Evolutionary conservation across 1,140 invertebrate genomes (phyloP), one percentile per base, ranked within the genome.

Genomic region (Marisa cornuarietis): DNA sequence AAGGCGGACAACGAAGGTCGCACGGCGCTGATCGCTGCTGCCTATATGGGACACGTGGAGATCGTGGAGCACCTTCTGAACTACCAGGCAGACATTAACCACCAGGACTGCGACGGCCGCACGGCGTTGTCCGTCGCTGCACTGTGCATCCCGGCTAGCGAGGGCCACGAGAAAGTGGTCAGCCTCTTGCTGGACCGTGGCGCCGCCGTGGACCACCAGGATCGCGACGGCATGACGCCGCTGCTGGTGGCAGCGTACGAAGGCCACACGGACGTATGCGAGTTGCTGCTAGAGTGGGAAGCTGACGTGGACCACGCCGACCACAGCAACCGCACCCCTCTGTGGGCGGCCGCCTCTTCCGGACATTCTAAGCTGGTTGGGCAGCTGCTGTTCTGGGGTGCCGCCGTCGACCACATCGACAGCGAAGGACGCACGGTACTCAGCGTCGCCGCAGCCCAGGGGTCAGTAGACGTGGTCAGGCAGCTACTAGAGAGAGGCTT

Each of bases 211-310:
- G 95, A 98, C 91, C 96, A 97, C 87, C 93, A 95, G 74, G 96
- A 97, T 49, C 96, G 98, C 86, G 97, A 98, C 91, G 97, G 97
- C 10, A 97, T 97, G 91, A 98, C 97, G 10, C 96, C 97, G 1
- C 92, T 99, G n/a, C 94, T 97, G 91, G 93, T 97, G 66, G 96
- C 96, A 51, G 95, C 96, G 18, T 89, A 88, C 79, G 89, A 91
- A 80, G 90, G 90, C 78, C 90, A 90, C 76, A 81, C 93, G 80
- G 95, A 96, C 85, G 95, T 97, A 1, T 96, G 96, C 86, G 95
- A 97, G 87, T 86, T 97, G 49, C 91, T 97, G 13, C 89, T 97
- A 79, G 96, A 97, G 90, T 95, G 94, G 85, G 95, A 96, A 82
- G 96, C 96, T 0, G 96, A 97, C 90, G 95, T 96, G 6, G 96